Evolutionary conservation across 2,113 vertebrate genomes (phyloP).

Genomic region (Scomber scombrus): DNA sequence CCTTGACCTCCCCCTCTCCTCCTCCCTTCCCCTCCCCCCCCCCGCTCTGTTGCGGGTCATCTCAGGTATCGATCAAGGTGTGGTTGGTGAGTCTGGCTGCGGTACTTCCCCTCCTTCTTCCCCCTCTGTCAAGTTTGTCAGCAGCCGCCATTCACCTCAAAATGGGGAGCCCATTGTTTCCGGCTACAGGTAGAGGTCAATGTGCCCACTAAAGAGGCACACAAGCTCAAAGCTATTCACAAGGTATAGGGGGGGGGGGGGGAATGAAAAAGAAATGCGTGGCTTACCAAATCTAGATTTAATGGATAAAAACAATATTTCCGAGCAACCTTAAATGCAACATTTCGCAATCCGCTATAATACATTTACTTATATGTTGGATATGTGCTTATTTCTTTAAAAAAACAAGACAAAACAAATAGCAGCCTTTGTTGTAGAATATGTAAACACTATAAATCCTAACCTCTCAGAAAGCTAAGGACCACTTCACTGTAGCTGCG

Average conservation of each 20-base stretch:
- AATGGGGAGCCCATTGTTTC: conserved; percentile 25
- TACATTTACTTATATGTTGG: no score
- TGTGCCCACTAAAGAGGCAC: not conserved
- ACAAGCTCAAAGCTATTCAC: not conserved
- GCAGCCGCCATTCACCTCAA: conserved; percentile 46
- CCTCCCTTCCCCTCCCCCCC: conserved; percentile 20
- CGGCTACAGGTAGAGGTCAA: conserved; percentile 57
- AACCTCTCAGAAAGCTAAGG: not conserved
- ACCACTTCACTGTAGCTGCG: not conserved
- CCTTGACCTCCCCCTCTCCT: conserved; percentile 75
- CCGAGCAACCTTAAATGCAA: no score
- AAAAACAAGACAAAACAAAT: not conserved
- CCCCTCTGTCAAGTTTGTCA: conserved; percentile 74
- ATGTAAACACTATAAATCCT: not conserved
- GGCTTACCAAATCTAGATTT: no score
- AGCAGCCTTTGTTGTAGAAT: not conserved
- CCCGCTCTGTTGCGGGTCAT: conserved; percentile 42
- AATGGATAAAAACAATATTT: not conserved
- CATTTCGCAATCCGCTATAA: not conserved
- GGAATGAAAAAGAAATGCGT: no score
- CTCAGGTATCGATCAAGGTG: conserved; percentile 81
- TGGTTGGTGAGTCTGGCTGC: conserved; percentile 55
- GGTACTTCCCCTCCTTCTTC: conserved; percentile 52
- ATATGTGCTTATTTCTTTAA: not conserved
- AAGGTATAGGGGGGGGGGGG: no score